Conservation (phyloP, 30 jellyfish, hydroid and myxozoan species). For the Aurelia sp. region DNA sequence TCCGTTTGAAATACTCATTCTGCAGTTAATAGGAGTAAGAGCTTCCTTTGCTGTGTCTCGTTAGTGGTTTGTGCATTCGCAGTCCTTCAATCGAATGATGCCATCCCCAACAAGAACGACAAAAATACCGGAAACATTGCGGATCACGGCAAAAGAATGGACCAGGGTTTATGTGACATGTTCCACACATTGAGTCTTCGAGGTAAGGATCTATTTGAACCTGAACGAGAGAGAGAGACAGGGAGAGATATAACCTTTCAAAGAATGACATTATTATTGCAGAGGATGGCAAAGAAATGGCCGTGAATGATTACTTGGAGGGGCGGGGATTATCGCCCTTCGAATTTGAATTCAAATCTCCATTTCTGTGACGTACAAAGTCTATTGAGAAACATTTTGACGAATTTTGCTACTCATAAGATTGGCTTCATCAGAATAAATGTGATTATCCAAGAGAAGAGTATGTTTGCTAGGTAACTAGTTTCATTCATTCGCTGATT, state of each 20-base stretch:
- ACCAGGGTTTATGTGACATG: constrained; percentile 92
- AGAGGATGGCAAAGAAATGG: no score
- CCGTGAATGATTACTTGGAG: no score
- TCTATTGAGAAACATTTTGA: no score
- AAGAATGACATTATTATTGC: no score
- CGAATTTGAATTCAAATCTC: no score
- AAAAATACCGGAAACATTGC: constrained; percentile 86
- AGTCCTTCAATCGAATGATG: constrained; percentile 89
- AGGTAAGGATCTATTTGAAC: constrained; percentile 98
- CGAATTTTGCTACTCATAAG: no score
- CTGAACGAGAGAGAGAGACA: constrained; percentile 26
- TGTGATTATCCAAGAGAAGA: no score
- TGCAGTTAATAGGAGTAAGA: neutral
- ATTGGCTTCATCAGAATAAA: no score
- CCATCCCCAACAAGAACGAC: constrained; percentile 98
- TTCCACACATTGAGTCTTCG: constrained; percentile 98
- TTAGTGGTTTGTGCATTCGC: constrained; percentile 91
- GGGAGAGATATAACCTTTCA: no score
- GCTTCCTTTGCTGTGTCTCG: constrained; percentile 92
- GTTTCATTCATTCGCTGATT: neutral
- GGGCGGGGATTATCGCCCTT: no score
- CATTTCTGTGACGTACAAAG: no score
- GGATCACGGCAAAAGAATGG: constrained; percentile 99
- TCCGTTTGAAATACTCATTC: no score
- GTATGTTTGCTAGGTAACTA: neutral